These are phyloP conservation scores for Ganaspis brasiliensis DNA, from an alignment of 2,888 invertebrate species.

Conservation along the genomic window DNA sequence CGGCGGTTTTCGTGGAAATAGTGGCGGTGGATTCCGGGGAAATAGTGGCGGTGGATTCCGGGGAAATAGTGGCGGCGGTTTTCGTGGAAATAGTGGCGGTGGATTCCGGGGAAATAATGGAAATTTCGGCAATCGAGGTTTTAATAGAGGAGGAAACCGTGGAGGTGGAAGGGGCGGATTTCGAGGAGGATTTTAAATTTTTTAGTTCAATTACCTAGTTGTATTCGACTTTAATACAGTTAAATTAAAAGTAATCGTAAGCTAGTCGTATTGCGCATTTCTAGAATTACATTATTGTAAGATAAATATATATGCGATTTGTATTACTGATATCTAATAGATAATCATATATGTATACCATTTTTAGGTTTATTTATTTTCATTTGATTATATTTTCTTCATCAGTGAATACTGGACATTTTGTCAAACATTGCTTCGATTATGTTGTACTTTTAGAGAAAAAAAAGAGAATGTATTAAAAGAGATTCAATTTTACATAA, in stretches of 20 bases:
- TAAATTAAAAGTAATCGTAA: not conserved
- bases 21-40: conserved; percentile 57
- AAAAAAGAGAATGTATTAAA: too few relatives aligned
- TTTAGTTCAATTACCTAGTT: not conserved
- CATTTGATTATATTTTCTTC: too few relatives aligned
- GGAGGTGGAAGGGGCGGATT: conserved; percentile 42
- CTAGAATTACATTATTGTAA: not conserved
- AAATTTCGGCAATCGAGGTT: not conserved
- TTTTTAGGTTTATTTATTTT: too few relatives aligned
- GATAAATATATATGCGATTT: too few relatives aligned
- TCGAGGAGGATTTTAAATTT: conserved; percentile 1
- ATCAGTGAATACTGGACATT: too few relatives aligned
- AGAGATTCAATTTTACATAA: too few relatives aligned
- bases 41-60: not conserved
- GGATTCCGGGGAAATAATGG: conserved; percentile 13
- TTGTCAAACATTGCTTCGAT: not conserved
- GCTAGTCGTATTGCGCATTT: not conserved
- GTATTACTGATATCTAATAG: too few relatives aligned
- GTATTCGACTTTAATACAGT: not conserved
- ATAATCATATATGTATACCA: too few relatives aligned
- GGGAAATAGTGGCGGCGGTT: conserved; percentile 3
- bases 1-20: conserved; percentile 57
- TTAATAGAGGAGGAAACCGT: conserved; percentile 61
- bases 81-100: conserved; percentile 62
- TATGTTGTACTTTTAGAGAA: not conserved